Percentiles rank a stretch among this genome's conserved stretches.
Evolutionary conservation across 2,888 invertebrate genomes (phyloP).

Genomic region (Xestia sexstrigata): DNA sequence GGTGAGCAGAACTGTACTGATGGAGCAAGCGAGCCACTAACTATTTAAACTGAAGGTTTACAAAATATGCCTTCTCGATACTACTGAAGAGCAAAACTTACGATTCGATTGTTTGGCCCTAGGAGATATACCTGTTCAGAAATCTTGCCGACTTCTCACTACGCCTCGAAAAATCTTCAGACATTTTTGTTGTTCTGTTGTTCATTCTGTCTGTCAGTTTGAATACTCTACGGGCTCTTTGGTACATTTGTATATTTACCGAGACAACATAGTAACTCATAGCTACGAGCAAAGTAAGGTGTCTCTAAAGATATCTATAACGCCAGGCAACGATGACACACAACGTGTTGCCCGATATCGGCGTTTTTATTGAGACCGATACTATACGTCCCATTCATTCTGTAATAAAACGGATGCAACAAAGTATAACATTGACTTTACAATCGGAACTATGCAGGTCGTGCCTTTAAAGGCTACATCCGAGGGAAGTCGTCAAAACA

Average conservation of each 20-base stretch:
- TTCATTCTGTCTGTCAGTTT: no score
- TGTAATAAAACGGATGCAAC: constrained; percentile 32
- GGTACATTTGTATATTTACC: neutral
- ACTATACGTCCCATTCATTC: neutral
- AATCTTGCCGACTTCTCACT: neutral
- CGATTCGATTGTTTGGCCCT: neutral
- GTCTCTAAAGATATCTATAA: neutral
- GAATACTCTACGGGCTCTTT: neutral
- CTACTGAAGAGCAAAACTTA: neutral
- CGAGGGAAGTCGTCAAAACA: constrained; percentile 41
- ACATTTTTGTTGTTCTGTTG: neutral
- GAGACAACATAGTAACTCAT: neutral
- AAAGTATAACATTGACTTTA: constrained; percentile 20
- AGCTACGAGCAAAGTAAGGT: neutral
- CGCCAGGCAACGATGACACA: neutral
- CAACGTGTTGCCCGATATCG: neutral
- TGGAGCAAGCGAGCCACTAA: neutral
- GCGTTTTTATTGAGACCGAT: neutral
- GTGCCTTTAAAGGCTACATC: constrained; percentile 21
- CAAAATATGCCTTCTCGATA: neutral
- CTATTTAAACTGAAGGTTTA: neutral
- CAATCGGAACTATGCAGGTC: constrained; percentile 13
- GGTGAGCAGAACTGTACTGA: constrained; percentile 7
- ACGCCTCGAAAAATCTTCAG: neutral
- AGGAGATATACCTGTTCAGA: neutral